phyloP scores from a whole-genome alignment of 2,113 vertebrate genomes.

The Siphamia tubifer region DNA sequence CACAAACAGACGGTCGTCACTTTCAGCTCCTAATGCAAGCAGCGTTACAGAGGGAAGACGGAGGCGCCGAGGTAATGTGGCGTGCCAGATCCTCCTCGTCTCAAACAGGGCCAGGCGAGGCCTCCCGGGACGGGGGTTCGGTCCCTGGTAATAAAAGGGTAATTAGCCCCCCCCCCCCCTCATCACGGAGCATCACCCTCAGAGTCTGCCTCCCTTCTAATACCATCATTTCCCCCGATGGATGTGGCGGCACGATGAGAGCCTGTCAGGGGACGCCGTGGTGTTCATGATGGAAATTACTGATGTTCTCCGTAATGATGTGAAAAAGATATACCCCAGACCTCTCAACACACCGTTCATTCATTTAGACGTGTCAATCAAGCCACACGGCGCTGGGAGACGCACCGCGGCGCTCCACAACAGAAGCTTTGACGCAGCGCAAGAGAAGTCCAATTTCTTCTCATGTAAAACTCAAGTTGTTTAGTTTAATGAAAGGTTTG shows the following conservation, averaged over 20 bases:
- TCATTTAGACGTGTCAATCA: constrained; percentile 66
- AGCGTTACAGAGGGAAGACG: neutral
- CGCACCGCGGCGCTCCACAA: constrained; percentile 11
- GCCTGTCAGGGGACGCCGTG: constrained; percentile 57
- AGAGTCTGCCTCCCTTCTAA: constrained; percentile 58
- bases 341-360: constrained; percentile 45
- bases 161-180: constrained; percentile 64
- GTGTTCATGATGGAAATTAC: constrained; percentile 72
- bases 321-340: constrained; percentile 54
- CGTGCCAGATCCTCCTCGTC: constrained; percentile 47
- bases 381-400: neutral
- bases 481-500: constrained; percentile 40
- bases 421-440: constrained; percentile 2
- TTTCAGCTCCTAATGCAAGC: constrained; percentile 31
- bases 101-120: constrained; percentile 59
- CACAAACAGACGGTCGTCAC: neutral
- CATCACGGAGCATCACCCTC: constrained; percentile 55
- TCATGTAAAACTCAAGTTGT: neutral
- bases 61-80: constrained; percentile 44
- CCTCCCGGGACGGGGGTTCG: constrained; percentile 48
- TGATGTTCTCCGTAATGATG: constrained; percentile 71
- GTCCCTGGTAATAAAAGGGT: constrained; percentile 71
- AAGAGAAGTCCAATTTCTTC: constrained; percentile 16
- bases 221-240: constrained; percentile 70
- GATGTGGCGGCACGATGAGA: constrained; percentile 57